phyloP scores from a whole-genome alignment of 2,888 invertebrate genomes.

The Drosophila nigritarsus region DNA sequence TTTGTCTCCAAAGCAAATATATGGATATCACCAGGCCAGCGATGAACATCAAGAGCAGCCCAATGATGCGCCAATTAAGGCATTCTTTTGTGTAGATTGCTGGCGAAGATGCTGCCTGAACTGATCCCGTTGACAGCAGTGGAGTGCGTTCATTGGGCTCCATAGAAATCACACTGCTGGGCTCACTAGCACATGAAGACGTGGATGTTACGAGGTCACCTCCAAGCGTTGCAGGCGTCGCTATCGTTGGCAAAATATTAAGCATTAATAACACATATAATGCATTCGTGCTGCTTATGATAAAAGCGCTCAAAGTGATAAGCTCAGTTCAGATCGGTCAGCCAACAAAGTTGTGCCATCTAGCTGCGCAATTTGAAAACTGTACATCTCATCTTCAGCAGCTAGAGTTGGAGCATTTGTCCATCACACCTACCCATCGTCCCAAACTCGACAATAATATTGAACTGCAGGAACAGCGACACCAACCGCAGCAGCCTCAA shows the following conservation, averaged over 20 bases:
- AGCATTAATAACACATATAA: slow-evolving; percentile 46
- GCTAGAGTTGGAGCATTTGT: background rate
- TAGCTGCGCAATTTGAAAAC: slow-evolving; percentile 14
- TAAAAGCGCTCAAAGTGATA: slow-evolving; percentile 44
- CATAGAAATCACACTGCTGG: slow-evolving; percentile 16
- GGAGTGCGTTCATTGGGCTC: slow-evolving; percentile 40
- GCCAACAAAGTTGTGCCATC: background rate
- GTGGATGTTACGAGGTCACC: slow-evolving; percentile 6
- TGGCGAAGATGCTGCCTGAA: slow-evolving; percentile 2
- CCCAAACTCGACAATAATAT: slow-evolving; percentile 1
- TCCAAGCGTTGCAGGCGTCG: slow-evolving; percentile 5
- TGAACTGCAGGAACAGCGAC: background rate
- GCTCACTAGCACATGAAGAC: slow-evolving; percentile 18
- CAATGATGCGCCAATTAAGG: slow-evolving; percentile 67
- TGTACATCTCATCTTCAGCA: slow-evolving; percentile 1
- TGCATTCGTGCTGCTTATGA: slow-evolving; percentile 43
- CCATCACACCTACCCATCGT: slow-evolving; percentile 53
- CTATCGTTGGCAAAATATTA: slow-evolving; percentile 58
- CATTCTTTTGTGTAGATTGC: slow-evolving; percentile 51
- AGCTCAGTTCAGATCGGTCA: slow-evolving; percentile 17
- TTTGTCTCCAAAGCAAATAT: slow-evolving; percentile 80
- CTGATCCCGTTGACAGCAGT: slow-evolving; percentile 20
- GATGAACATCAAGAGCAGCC: slow-evolving; percentile 68
- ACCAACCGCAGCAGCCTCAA: slow-evolving; percentile 4
- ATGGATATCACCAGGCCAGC: slow-evolving; percentile 69